A percentile compares a stretch with the other conserved stretches of the same genome.
Conservation (phyloP, 2,797 vertebrate species). For the Heterohyrax brucei region DNA sequence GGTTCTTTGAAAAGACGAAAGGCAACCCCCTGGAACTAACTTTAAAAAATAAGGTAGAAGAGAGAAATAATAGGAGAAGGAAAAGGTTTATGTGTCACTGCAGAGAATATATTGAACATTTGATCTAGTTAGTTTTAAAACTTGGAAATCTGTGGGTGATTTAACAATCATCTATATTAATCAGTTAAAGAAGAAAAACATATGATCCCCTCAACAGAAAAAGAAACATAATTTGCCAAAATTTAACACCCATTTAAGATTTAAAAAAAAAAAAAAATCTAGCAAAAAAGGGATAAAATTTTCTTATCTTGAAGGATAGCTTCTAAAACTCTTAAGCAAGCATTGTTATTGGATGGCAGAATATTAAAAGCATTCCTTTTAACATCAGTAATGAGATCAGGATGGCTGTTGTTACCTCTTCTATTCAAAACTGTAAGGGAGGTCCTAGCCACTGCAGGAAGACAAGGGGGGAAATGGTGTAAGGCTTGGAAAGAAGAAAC, state of each 20-base stretch:
- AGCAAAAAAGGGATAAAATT: conserved; percentile 7
- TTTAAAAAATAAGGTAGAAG: conserved; percentile 13
- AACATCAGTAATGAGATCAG: background rate
- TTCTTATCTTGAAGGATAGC: conserved; percentile 26
- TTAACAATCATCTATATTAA: conserved; percentile 31
- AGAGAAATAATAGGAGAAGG: conserved; percentile 43
- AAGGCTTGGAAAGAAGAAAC: conserved; percentile 49
- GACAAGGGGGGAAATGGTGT: background rate
- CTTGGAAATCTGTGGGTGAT: background rate
- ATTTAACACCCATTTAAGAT: too few species aligned
- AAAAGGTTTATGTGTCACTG: background rate
- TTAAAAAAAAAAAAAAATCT: background rate
- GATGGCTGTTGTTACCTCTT: background rate
- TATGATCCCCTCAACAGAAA: too few species aligned
- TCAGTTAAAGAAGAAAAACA: conserved; percentile 8
- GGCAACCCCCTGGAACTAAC: background rate
- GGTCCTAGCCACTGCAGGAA: background rate
- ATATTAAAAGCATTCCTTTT: background rate
- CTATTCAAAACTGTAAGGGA: background rate
- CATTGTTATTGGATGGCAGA: background rate
- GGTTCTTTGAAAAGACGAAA: conserved; percentile 25
- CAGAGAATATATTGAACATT: conserved; percentile 25
- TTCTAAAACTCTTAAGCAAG: background rate
- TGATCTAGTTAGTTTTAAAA: conserved; percentile 52
- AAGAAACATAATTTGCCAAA: too few species aligned